Evolutionary conservation across 2,888 invertebrate genomes (phyloP).

Genomic region (Drosophila lutescens): DNA sequence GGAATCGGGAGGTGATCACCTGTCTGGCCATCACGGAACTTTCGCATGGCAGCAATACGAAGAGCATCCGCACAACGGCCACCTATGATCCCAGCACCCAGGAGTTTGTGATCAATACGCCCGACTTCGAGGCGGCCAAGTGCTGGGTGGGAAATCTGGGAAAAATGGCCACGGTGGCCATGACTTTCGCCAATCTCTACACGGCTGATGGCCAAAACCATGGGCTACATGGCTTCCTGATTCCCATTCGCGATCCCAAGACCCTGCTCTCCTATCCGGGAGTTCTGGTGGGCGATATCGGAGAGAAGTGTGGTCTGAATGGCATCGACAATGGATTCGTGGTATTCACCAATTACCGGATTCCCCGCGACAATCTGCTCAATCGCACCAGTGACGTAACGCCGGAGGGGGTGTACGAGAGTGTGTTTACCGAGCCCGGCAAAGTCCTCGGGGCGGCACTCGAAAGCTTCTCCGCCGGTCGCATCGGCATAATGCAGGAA

Average conservation of each 20-base stretch:
- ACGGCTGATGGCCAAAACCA: constrained; percentile 91
- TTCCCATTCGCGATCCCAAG: constrained; percentile 92
- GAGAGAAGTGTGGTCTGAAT: constrained; percentile 95
- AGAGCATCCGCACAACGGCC: constrained; percentile 95
- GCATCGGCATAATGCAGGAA: constrained; percentile 88
- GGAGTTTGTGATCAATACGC: constrained; percentile 95
- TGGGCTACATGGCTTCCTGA: constrained; percentile 95
- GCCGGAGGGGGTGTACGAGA: constrained; percentile 93
- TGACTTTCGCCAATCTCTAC: constrained; percentile 95
- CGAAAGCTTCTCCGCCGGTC: constrained; percentile 94
- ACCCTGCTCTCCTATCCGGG: constrained; percentile 92
- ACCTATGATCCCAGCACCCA: constrained; percentile 91
- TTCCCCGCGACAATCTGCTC: constrained; percentile 92
- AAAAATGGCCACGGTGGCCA: constrained; percentile 93
- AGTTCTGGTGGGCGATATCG: constrained; percentile 95
- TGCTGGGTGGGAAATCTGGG: constrained; percentile 98
- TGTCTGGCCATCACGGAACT: constrained; percentile 97
- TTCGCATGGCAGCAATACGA: constrained; percentile 97
- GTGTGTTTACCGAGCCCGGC: constrained; percentile 95
- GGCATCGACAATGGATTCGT: constrained; percentile 97
- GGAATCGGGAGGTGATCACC: constrained; percentile 90
- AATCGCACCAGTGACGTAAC: constrained; percentile 96
- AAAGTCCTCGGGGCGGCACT: constrained; percentile 93
- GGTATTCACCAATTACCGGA: constrained; percentile 93
- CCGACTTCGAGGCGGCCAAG: constrained; percentile 97